Evolutionary conservation across 2,797 vertebrate genomes (phyloP), one percentile per base, ranked within the genome.

Genomic region (Bufotes viridis): DNA sequence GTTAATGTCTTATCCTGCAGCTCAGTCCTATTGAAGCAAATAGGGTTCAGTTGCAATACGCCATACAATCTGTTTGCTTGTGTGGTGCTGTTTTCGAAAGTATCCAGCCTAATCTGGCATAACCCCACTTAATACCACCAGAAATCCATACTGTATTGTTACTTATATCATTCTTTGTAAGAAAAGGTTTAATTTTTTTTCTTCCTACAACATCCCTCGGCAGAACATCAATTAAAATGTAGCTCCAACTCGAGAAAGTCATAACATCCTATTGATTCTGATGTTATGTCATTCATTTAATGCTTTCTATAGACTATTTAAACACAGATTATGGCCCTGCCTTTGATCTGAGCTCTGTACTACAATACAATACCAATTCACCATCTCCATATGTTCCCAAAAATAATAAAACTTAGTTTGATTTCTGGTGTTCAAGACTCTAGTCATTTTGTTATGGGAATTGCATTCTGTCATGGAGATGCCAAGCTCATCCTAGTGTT

Each of bases 391-490:
- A 91, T 90, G 90, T 90, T 92, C 88, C 86, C 90, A 70, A 90
- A 91, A 92, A 93, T 90, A 92, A 92, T 74, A 88, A 86, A 88
- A 88, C 92, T 92, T 90, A 85, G 57, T 88, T 87, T 92, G 22
- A 92, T 93, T 93, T 92, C 90, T 91, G 86, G 90, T 92, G 92
- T 92, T 91, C 86, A 87, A 87, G 87, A 60, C 87, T 86, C 83
- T 78, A 90, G 91, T 85, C 90, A 11, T 89, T 92, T 75, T 90
- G 89, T 91, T 88, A 81, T 79, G 90, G 89, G 84, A 92, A 93
- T 93, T 87, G 87, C 20, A 70, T 86, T 90, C 89, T 92, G 92
- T 90, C 92, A 92, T 87, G 18, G 8, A 81, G 88, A 90, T 91
- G 91, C 91, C 93, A 90, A 89, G 82, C 83, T 69, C 55, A 86